Evolutionary conservation across 2,797 vertebrate genomes (phyloP).

Genomic region (Tenualosa thibaudeaui): DNA sequence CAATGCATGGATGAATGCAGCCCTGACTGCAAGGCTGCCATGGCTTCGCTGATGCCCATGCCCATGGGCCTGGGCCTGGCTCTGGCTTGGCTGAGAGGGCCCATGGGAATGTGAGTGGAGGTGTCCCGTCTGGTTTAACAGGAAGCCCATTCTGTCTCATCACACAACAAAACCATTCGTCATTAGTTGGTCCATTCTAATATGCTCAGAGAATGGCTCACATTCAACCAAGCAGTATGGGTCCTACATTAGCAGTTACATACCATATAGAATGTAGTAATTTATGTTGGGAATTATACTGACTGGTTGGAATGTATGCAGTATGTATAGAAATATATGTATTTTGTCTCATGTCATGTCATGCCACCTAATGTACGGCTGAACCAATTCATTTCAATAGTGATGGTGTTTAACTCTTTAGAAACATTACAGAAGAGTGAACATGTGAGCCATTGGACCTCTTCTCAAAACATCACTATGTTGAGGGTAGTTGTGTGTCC

Average conservation of each 20-base stretch:
- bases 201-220: background rate
- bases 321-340: background rate
- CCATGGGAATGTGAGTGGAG: constrained; percentile 77
- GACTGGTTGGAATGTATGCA: background rate
- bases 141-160: constrained; percentile 89
- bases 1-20: constrained; percentile 93
- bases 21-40: constrained; percentile 88
- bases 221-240: background rate
- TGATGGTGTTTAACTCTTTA: background rate
- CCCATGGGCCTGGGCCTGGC: constrained; percentile 76
- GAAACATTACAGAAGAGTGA: background rate
- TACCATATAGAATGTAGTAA: background rate
- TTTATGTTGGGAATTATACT: background rate
- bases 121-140: constrained; percentile 92
- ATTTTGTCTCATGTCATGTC: background rate
- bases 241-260: background rate
- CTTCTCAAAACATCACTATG: background rate
- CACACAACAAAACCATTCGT: background rate
- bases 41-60: constrained; percentile 64
- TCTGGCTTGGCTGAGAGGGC: constrained; percentile 53
- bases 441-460: background rate
- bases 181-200: background rate
- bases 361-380: background rate
- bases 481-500: background rate
- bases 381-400: background rate